phyloP scores from a whole-genome alignment of 2,113 vertebrate species.

The Psettodes erumei region DNA sequence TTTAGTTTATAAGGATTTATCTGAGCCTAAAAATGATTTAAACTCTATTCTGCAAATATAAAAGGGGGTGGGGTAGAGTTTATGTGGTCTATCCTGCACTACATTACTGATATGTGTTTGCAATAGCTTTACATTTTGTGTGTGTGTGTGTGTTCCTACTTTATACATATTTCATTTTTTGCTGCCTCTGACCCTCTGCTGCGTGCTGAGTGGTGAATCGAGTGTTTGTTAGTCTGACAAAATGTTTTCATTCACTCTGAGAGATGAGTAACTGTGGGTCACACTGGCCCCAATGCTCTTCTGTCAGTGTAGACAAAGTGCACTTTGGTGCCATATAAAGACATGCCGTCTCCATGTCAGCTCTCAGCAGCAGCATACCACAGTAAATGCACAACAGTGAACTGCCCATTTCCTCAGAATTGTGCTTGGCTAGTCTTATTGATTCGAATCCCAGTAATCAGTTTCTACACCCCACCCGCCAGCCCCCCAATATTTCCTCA shows the following conservation, averaged over 20 bases:
- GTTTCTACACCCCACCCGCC: constrained; percentile 28
- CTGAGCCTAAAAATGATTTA: neutral
- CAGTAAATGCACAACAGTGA: constrained; percentile 69
- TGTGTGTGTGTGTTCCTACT: neutral
- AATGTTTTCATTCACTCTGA: constrained; percentile 71
- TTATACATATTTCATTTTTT: neutral
- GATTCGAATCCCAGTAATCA: constrained; percentile 77
- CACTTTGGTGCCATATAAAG: constrained; percentile 79
- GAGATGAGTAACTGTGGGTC: constrained; percentile 66
- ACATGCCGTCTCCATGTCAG: constrained; percentile 65
- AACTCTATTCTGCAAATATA: neutral
- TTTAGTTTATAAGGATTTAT: neutral
- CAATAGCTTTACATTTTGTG: neutral
- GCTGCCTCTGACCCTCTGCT: constrained; percentile 9
- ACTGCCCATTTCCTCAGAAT: constrained; percentile 73
- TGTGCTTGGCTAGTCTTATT: constrained; percentile 70
- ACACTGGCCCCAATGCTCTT: constrained; percentile 57
- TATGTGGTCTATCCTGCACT: neutral
- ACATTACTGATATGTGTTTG: no score
- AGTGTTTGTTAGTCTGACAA: constrained; percentile 70
- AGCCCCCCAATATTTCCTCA: constrained; percentile 64
- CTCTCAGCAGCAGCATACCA: constrained; percentile 71
- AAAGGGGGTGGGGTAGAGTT: neutral
- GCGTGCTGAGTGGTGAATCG: constrained; percentile 37
- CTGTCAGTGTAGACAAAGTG: constrained; percentile 76